phyloP scores from a whole-genome alignment of 2,797 vertebrate genomes.

The Geotrypetes seraphini region DNA sequence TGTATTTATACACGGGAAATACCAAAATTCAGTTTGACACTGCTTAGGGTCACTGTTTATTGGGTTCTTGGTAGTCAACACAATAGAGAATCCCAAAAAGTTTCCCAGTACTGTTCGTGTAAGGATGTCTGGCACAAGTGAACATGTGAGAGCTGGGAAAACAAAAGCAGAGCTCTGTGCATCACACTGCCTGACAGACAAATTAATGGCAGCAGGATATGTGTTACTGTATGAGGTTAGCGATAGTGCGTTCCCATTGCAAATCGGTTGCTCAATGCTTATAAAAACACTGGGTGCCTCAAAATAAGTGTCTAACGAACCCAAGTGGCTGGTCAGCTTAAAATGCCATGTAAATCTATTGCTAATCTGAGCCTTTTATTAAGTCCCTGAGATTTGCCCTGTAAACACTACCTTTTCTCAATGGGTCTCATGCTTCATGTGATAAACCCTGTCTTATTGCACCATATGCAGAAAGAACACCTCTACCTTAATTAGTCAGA shows the following conservation, averaged over 20 bases:
- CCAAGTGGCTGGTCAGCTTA: background rate
- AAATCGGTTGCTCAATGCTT: background rate
- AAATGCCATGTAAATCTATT: background rate
- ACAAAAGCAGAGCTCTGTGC: background rate
- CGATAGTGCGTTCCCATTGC: background rate
- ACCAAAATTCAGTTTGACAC: background rate
- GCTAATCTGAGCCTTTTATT: background rate
- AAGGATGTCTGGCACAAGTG: background rate
- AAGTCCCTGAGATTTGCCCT: background rate
- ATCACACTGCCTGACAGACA: background rate
- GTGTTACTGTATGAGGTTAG: background rate
- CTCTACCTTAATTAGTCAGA: constrained; percentile 6
- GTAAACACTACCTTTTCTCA: background rate
- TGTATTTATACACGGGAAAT: no score
- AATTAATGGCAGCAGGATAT: background rate
- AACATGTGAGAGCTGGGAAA: background rate
- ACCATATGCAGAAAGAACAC: background rate
- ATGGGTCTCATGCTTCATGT: background rate
- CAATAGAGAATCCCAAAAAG: background rate
- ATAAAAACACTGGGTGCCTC: background rate
- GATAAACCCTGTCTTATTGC: background rate
- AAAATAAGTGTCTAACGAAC: background rate
- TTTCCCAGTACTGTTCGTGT: rapidly evolving
- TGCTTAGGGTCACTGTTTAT: background rate
- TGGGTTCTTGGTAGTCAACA: background rate